Conservation (phyloP, 1,140 invertebrate genomes). For the Druon quercuslanigerum region DNA sequence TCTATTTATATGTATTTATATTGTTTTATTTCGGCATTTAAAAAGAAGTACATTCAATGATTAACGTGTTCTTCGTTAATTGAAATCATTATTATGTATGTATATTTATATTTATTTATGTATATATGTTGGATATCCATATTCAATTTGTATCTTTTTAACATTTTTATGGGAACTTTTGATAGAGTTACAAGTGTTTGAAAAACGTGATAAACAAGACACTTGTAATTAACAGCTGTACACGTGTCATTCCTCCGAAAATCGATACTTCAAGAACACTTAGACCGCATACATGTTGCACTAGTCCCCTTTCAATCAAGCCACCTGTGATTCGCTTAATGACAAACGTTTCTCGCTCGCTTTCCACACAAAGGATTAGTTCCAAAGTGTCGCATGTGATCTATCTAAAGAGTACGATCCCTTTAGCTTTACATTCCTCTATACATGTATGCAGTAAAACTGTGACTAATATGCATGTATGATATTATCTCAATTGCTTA, state of each 20-base stretch:
- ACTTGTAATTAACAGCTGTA: slow-evolving; percentile 14
- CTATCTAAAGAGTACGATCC: neutral
- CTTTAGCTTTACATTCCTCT: neutral
- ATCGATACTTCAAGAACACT: slow-evolving; percentile 17
- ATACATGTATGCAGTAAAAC: too few species aligned
- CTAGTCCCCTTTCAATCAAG: slow-evolving; percentile 31
- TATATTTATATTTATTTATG: too few species aligned
- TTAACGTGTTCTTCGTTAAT: neutral
- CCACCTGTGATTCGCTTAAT: slow-evolving; percentile 20
- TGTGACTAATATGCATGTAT: too few species aligned
- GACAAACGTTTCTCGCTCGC: slow-evolving; percentile 17
- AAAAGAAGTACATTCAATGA: too few species aligned
- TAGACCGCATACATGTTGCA: slow-evolving; percentile 2
- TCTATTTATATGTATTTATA: neutral
- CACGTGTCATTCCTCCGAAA: slow-evolving; percentile 5
- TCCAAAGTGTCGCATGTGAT: neutral
- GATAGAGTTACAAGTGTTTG: neutral
- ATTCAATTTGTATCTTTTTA: neutral
- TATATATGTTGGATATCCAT: too few species aligned
- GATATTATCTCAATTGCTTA: too few species aligned
- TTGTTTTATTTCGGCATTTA: neutral
- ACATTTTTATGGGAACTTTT: neutral
- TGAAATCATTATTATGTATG: neutral
- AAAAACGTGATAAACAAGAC: slow-evolving; percentile 10
- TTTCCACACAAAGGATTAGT: neutral